phyloP scores from a whole-genome alignment of 2,888 invertebrate genomes.

The Subacronicta megacephala region DNA sequence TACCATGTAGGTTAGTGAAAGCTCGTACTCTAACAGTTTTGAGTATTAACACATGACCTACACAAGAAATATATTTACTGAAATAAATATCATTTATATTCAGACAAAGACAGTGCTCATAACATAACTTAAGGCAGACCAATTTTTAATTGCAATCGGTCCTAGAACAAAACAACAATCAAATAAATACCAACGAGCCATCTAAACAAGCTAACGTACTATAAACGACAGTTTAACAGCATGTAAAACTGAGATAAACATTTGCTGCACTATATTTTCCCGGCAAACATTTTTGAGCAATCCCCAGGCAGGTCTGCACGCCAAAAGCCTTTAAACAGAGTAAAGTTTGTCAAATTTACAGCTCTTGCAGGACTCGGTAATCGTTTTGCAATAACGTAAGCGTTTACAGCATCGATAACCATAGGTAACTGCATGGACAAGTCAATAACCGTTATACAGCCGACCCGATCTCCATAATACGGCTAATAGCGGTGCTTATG shows the following conservation, averaged over 20 bases:
- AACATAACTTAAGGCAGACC: too few species aligned
- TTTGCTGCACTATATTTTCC: neutral
- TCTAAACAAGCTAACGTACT: too few species aligned
- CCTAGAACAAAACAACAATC: too few species aligned
- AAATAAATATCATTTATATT: too few species aligned
- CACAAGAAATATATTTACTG: too few species aligned
- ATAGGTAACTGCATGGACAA: constrained; percentile 53
- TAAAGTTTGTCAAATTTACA: constrained; percentile 22
- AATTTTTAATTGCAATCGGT: too few species aligned
- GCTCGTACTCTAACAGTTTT: too few species aligned
- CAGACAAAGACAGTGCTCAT: too few species aligned
- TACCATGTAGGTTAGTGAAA: too few species aligned
- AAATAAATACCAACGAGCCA: neutral
- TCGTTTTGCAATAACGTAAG: constrained; percentile 49
- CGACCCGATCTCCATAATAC: constrained; percentile 50
- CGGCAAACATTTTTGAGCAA: neutral
- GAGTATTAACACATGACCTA: too few species aligned
- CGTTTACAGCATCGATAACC: constrained; percentile 56
- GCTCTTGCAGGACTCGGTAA: constrained; percentile 27
- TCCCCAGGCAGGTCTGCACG: neutral
- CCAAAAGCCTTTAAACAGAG: constrained; percentile 27
- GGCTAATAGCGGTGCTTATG: constrained; percentile 34
- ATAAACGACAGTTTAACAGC: too few species aligned
- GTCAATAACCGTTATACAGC: constrained; percentile 57
- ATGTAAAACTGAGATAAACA: too few species aligned